These are phyloP conservation scores for Gonatopus flavifemur DNA, from an alignment of 1,140 invertebrate species.

Conservation along the genomic window DNA sequence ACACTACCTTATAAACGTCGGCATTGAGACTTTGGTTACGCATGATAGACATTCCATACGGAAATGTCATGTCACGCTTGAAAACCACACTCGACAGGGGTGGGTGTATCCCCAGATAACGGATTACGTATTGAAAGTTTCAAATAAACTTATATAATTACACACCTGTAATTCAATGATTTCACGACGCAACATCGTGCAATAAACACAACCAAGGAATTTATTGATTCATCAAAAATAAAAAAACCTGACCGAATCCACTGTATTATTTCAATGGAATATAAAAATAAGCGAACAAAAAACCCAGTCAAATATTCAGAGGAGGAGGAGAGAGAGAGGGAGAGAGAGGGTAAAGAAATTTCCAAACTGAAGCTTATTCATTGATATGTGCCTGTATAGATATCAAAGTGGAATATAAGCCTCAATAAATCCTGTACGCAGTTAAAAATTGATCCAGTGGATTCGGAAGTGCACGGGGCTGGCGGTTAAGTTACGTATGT, in stretches of 20 bases:
- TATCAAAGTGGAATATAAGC: slow-evolving; percentile 38
- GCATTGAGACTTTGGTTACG: slow-evolving; percentile 42
- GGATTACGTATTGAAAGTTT: no score
- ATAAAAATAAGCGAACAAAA: no score
- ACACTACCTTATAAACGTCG: slow-evolving; percentile 51
- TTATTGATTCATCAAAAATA: no score
- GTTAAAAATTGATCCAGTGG: slow-evolving; percentile 53
- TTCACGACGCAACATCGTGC: no score
- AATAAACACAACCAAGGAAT: no score
- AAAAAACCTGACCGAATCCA: no score
- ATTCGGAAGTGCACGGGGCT: slow-evolving; percentile 44
- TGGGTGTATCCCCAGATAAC: no score
- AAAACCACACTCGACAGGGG: slow-evolving; percentile 25
- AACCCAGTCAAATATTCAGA: not conserved
- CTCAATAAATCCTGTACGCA: slow-evolving; percentile 42
- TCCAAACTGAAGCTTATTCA: no score
- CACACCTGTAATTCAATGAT: no score
- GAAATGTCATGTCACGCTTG: slow-evolving; percentile 41
- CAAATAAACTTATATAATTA: no score
- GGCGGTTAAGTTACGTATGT: slow-evolving; percentile 44
- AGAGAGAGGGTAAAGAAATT: slow-evolving; percentile 7
- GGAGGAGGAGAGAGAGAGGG: not conserved
- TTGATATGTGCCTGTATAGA: not conserved
- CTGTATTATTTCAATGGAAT: no score
- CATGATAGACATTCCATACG: slow-evolving; percentile 43